Base-by-base conservation (phyloP, 1,140 invertebrate species). In the Panagrolaimus sp. region DNA sequence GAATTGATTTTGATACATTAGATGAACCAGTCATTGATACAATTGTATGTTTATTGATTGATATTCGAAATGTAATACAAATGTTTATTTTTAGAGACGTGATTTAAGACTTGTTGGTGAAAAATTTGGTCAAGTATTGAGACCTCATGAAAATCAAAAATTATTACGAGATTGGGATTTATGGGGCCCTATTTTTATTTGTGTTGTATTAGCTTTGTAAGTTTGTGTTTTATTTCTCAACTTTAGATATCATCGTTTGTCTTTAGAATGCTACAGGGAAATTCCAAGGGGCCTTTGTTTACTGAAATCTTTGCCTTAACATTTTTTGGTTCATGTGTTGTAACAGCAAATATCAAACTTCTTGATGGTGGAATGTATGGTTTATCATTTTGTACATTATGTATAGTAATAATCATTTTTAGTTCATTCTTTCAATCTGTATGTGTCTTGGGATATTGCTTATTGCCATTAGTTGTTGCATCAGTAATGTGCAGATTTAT, bases 111-210 rank as follows among this genome's bases (percentile, higher is more conserved):
- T 94, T 53, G 92, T 98, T 46, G 92, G 91, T 53, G 87, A 89
- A 27, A 98, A 98, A 85, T 96, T 98, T 86, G 89, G 88, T 74
- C 90, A 96, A 87, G 95, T 97, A 44, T 86, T 98, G 42, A 89
- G 93, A 84, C 95, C 94, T 68, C 92, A 90, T 85, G 89, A 94
- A 80, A 94, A 93, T 82, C 72, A 90, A 76, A 90, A 90, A 84
- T 85, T 97, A 69, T 86, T 98, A 7, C 91, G 91, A 87, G 93
- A 98, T 89, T 98, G 93, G 96, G 96, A 98, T 87, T 85, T 98
- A 31, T 98, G 95, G 96, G 96, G 96, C 66, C 96, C 96, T 51
- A 86, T 98, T 68, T 87, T 98, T 73, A 87, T 98, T 25, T 98
- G 95, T 84, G 95, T 94, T 53, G 90, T 95, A 72, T 91, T 98